phyloP scores from a whole-genome alignment of 2,797 vertebrate species.

The Garrulus glandarius region DNA sequence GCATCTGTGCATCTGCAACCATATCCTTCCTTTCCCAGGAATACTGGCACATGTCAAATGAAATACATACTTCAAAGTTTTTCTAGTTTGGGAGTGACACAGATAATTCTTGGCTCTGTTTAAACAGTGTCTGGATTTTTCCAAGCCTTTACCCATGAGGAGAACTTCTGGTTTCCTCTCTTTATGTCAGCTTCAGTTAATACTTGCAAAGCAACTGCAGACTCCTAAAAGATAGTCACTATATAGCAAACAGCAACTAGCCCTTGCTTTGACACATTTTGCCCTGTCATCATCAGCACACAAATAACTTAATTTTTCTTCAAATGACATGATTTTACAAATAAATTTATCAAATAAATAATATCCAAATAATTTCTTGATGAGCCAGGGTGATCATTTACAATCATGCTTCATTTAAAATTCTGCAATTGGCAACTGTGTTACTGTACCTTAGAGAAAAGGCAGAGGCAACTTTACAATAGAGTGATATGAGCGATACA shows the following conservation, averaged over 20 bases:
- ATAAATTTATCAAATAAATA: background rate
- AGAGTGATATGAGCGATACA: accelerated
- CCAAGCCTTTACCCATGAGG: background rate
- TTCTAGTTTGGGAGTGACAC: background rate
- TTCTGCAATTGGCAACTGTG: background rate
- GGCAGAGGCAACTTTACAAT: background rate
- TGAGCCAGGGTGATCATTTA: background rate
- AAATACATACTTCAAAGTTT: background rate
- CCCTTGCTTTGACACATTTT: background rate
- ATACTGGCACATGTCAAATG: background rate
- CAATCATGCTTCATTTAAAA: background rate
- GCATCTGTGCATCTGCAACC: background rate
- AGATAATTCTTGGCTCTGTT: background rate
- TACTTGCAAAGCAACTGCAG: background rate
- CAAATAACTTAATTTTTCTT: background rate
- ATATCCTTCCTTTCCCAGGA: background rate
- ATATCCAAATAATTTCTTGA: background rate
- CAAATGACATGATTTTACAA: background rate
- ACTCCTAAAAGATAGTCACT: background rate
- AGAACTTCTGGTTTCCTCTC: background rate
- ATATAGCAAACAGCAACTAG: background rate
- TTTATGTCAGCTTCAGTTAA: background rate
- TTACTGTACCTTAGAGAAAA: background rate
- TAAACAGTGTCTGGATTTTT: background rate
- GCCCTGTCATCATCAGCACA: background rate